These are phyloP conservation scores for Mesoclemmys tuberculata DNA, from an alignment of 2,113 vertebrate genomes.

Conservation along the genomic window DNA sequence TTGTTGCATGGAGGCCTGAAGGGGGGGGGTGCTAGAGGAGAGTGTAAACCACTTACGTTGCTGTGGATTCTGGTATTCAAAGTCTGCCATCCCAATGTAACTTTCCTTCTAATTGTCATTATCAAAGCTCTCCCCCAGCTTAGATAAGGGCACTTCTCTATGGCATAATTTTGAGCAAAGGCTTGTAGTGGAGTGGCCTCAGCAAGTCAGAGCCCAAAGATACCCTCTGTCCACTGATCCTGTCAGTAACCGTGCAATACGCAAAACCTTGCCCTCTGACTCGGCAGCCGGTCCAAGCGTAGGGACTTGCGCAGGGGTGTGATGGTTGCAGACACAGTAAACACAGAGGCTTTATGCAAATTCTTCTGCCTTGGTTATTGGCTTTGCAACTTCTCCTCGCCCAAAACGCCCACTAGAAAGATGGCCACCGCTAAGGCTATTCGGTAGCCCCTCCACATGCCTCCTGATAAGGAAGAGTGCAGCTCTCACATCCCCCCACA, in stretches of 20 bases:
- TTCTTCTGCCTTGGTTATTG: not conserved
- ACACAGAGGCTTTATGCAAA: not conserved
- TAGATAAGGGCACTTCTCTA: conserved; percentile 11
- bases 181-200: not conserved
- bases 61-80: conserved; percentile 3
- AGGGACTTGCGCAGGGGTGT: conserved; percentile 18
- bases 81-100: conserved; percentile 1
- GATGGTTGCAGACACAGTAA: not conserved
- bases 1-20: not conserved
- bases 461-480: not conserved
- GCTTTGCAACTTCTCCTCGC: not conserved
- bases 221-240: not conserved
- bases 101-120: conserved; percentile 48
- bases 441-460: not conserved
- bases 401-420: rapidly evolving
- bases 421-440: not conserved
- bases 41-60: not conserved
- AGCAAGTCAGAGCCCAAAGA: conserved; percentile 6
- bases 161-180: conserved; percentile 29
- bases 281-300: not conserved
- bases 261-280: not conserved
- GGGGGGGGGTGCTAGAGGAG: not conserved
- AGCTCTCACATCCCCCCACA: not conserved
- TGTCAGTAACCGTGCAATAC: not conserved
- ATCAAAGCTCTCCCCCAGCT: not conserved